Conservation (phyloP, 1,140 invertebrate species). For the Zaprionus camerounensis region DNA sequence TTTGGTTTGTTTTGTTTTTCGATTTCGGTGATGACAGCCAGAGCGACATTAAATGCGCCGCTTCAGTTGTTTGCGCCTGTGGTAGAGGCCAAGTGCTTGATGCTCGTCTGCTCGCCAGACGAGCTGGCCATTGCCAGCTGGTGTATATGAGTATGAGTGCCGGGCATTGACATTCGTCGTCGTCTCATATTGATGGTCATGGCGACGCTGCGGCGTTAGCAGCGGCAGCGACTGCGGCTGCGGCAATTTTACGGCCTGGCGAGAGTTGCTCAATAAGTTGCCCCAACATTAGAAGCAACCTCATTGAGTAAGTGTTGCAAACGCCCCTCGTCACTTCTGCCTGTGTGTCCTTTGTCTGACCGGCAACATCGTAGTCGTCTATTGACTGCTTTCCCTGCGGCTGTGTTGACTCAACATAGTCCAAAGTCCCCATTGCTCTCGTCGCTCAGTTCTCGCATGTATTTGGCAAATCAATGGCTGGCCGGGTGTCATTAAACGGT, state of each 20-base stretch:
- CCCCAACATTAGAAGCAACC: neutral
- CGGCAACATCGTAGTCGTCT: conserved; percentile 47
- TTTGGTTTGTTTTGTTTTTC: conserved; percentile 72
- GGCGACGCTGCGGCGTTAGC: conserved; percentile 38
- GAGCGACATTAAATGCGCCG: conserved; percentile 80
- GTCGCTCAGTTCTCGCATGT: conserved; percentile 51
- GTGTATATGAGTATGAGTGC: conserved; percentile 20
- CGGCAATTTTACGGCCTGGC: conserved; percentile 49
- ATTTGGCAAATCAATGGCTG: conserved; percentile 79
- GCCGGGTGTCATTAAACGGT: conserved; percentile 81
- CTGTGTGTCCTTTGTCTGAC: conserved; percentile 65
- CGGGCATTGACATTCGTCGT: conserved; percentile 40
- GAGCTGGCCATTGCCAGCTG: conserved; percentile 59
- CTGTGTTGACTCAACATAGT: conserved; percentile 72
- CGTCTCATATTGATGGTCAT: conserved; percentile 75
- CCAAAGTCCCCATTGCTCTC: conserved; percentile 26
- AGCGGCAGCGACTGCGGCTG: conserved; percentile 39
- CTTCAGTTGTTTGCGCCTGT: conserved; percentile 76
- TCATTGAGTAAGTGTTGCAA: neutral
- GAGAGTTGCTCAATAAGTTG: conserved; percentile 51
- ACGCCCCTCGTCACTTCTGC: conserved; percentile 47
- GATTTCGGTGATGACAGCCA: conserved; percentile 79
- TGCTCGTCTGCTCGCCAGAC: neutral
- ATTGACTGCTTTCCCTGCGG: conserved; percentile 71
- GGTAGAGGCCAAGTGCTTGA: conserved; percentile 51